Conservation (phyloP, 2,888 invertebrate genomes). For the Eustalomyia histrio region DNA sequence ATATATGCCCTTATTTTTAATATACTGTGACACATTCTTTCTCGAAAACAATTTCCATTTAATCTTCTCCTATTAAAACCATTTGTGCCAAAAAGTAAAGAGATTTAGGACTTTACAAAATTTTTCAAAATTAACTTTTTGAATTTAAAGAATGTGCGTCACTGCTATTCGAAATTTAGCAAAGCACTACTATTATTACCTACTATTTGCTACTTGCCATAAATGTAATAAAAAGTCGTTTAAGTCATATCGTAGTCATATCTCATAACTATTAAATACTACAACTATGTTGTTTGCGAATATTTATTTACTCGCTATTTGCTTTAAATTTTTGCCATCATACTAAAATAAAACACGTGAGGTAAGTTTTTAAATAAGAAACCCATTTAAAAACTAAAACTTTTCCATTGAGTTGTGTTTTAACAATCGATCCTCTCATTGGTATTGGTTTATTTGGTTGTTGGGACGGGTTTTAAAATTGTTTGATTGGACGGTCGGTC, state of each 20-base stretch:
- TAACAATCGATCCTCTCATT: neutral
- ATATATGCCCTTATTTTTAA: too few relatives aligned
- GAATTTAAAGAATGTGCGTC: too few relatives aligned
- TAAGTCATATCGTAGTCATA: neutral
- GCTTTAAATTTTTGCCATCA: neutral
- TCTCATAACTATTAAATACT: neutral
- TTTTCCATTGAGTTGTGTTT: constrained; percentile 55
- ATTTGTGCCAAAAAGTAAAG: too few relatives aligned
- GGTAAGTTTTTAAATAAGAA: neutral
- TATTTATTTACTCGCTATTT: neutral
- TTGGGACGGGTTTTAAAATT: neutral
- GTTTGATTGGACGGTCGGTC: constrained; percentile 25
- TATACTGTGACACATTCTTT: too few relatives aligned
- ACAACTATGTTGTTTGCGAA: constrained; percentile 4
- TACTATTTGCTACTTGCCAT: neutral
- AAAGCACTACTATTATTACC: too few relatives aligned
- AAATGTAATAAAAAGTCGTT: neutral
- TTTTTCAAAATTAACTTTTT: too few relatives aligned
- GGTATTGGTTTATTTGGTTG: neutral
- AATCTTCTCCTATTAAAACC: too few relatives aligned
- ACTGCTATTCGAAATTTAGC: too few relatives aligned
- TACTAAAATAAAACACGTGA: constrained; percentile 43
- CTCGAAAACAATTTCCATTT: too few relatives aligned
- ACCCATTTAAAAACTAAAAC: constrained; percentile 22
- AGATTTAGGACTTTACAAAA: too few relatives aligned